Evolutionary conservation across 2,113 vertebrate species (phyloP), one percentile per base, ranked within the genome.

Genomic region (Electrona antarctica): DNA sequence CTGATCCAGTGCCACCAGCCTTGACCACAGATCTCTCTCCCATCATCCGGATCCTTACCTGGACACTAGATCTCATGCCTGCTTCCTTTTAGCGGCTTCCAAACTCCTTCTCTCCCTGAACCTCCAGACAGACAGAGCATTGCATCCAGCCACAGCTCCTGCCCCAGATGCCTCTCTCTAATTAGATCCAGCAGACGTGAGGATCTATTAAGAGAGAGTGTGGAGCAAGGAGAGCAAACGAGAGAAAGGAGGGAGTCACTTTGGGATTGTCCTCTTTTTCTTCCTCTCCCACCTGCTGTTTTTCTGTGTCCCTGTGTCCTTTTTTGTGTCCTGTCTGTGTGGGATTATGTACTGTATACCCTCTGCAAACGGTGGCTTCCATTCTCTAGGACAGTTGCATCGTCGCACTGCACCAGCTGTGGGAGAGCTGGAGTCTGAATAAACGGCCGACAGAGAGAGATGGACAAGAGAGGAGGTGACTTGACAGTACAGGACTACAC

Each of bases 331-430:
- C 46, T 68, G 77, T 74, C 60, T 65, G 47, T 73, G 7, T 21
- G 33, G 61, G 61, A 64, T 28, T 59, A 59, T 29, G 5, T 14
- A 7, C 3, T 29, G 5, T 14, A 7, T 7, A 49, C 21, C n/a
- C 46, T 2, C 8, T n/a, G 11, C n/a, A 11, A 21, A 45, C 49
- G 7, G 58, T 21, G 47, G 8, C 9, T n/a, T 12, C 58, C 51
- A 77, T 73, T 76, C 73, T 77, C 69, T 76, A 57, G n/a, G 79
- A 46, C 82, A 84, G 80, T 86, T 87, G 78, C 84, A 61, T 77
- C 87, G 89, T 85, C 88, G 82, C 89, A 89, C 82, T 89, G 89
- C 90, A 87, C 89, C 89, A 91, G 88, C 90, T 87, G 86, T 89
- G 78, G 85, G 62, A 80, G 74, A 50, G 73, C 70, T 63, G 11